A percentile compares a stretch with the other conserved stretches of the same genome.
These are phyloP conservation scores for Elgaria multicarinata DNA, from an alignment of 2,113 vertebrate genomes.

Conservation along the genomic window DNA sequence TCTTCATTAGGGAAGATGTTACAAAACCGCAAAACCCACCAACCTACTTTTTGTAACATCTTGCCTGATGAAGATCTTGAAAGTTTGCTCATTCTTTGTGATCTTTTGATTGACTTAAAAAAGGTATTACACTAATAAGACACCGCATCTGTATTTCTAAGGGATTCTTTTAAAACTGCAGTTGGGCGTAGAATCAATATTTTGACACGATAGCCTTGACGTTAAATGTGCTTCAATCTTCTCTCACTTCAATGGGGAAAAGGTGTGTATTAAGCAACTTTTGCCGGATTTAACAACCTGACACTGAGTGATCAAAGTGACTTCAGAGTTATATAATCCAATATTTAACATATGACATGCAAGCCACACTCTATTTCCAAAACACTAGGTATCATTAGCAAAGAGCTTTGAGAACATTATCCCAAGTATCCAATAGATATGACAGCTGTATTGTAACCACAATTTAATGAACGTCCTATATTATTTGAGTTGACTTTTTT, in stretches of 20 bases:
- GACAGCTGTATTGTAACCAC: neutral
- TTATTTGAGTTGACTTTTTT: conserved; percentile 13
- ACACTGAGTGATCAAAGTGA: neutral
- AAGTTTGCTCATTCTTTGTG: no score
- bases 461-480: neutral
- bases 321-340: neutral
- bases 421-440: neutral
- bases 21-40: no score
- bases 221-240: neutral
- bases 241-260: neutral
- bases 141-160: neutral
- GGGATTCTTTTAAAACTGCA: neutral
- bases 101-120: no score
- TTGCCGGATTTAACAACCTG: neutral
- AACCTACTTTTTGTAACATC: no score
- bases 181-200: conserved; percentile 3
- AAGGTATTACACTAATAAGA: neutral
- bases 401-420: neutral
- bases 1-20: no score
- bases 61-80: no score
- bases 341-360: neutral
- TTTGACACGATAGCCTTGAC: neutral
- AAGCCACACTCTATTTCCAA: neutral
- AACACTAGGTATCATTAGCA: neutral
- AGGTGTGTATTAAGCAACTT: neutral